phyloP scores from a whole-genome alignment of 2,113 vertebrate genomes.

The Labrus mixtus region DNA sequence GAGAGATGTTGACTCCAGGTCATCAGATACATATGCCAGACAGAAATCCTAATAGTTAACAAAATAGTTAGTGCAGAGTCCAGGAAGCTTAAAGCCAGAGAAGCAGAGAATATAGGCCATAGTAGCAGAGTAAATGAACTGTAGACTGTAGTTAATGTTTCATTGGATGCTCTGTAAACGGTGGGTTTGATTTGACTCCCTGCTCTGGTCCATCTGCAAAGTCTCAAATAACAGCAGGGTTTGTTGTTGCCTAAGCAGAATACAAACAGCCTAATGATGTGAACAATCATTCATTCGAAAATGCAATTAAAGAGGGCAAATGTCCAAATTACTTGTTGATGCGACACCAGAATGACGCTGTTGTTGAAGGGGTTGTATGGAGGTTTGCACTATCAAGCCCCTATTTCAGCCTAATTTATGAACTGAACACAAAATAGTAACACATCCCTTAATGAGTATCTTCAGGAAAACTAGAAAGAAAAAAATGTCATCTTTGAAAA shows the following conservation, averaged over 20 bases:
- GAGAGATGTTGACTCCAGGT: neutral
- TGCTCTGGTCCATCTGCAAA: neutral
- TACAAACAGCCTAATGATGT: neutral
- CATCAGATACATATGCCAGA: constrained; percentile 30
- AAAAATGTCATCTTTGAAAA: too few species aligned
- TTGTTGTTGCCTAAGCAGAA: constrained; percentile 9
- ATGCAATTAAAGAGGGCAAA: neutral
- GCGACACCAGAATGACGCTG: neutral
- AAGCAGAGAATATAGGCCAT: constrained; percentile 10
- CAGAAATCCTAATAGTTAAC: constrained; percentile 45
- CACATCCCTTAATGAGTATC: neutral
- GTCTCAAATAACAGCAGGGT: neutral
- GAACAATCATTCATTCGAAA: neutral
- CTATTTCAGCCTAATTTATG: neutral
- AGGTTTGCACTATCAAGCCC: neutral
- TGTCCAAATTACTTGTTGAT: constrained; percentile 3
- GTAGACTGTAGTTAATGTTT: constrained; percentile 67
- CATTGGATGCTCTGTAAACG: constrained; percentile 36
- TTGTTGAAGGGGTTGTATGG: neutral
- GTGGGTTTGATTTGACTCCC: neutral
- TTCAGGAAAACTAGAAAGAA: too few species aligned
- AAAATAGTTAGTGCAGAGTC: constrained; percentile 45
- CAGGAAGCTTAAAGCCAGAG: constrained; percentile 6
- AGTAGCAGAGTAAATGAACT: constrained; percentile 52
- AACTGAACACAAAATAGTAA: neutral